phyloP scores from a whole-genome alignment of 1,140 invertebrate species.

The Bemisia tabaci region DNA sequence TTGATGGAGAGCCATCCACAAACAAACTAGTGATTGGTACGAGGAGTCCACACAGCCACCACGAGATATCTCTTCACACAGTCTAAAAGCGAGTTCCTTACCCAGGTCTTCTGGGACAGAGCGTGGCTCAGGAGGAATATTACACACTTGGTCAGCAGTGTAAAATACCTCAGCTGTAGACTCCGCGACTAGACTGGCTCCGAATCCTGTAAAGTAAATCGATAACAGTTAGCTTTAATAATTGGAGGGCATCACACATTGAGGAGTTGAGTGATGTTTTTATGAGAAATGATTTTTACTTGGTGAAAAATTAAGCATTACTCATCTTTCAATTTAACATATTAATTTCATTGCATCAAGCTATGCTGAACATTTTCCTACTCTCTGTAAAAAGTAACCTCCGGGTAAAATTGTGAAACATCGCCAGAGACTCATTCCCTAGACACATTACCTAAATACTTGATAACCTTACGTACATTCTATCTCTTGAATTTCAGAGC shows the following conservation, averaged over 20 bases:
- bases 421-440: too few relatives aligned
- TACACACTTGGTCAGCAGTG: slow-evolving; percentile 45
- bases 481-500: too few relatives aligned
- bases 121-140: slow-evolving; percentile 38
- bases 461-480: too few relatives aligned
- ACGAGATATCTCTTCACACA: slow-evolving; percentile 82
- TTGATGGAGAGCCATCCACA: slow-evolving; percentile 87
- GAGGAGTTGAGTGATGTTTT: neutral
- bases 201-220: slow-evolving; percentile 46
- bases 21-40: slow-evolving; percentile 69
- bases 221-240: slow-evolving; percentile 14
- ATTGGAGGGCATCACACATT: neutral
- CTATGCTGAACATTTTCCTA: too few relatives aligned
- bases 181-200: slow-evolving; percentile 81
- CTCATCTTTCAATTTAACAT: too few relatives aligned
- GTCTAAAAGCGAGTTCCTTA: slow-evolving; percentile 54
- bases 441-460: too few relatives aligned
- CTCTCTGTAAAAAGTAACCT: too few relatives aligned
- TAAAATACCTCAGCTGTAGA: slow-evolving; percentile 76
- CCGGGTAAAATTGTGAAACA: too few relatives aligned
- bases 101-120: slow-evolving; percentile 85
- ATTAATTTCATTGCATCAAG: too few relatives aligned
- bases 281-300: too few relatives aligned
- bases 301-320: too few relatives aligned
- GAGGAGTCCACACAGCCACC: slow-evolving; percentile 85